Evolutionary conservation across 1,140 invertebrate species (phyloP).

Genomic region (Calephelis nemesis): DNA sequence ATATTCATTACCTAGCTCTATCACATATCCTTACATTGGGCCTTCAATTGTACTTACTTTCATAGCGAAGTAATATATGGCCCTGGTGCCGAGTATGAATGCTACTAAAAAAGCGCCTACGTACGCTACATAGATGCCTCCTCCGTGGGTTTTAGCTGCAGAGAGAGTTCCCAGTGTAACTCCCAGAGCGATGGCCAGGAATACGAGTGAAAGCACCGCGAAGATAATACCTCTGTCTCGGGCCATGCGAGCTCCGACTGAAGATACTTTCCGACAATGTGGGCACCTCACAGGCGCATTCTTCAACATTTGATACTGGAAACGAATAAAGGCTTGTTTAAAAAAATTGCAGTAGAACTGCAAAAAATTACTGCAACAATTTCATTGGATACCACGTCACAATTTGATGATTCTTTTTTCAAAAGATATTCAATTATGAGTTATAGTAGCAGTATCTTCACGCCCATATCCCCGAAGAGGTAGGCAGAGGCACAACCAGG

Average conservation of each 20-base stretch:
- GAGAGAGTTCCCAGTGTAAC: constrained; percentile 84
- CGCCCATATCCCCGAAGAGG: neutral
- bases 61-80: constrained; percentile 93
- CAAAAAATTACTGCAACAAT: too few relatives aligned
- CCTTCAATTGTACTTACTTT: constrained; percentile 93
- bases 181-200: constrained; percentile 87
- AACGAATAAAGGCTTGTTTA: constrained; percentile 53
- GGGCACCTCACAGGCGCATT: constrained; percentile 97
- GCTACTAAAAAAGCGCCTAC: constrained; percentile 89
- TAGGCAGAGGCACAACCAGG: too few relatives aligned
- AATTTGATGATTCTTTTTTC: too few relatives aligned
- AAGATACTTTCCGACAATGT: constrained; percentile 96
- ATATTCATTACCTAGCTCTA: constrained; percentile 60
- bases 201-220: constrained; percentile 87
- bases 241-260: constrained; percentile 92
- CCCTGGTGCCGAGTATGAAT: constrained; percentile 86
- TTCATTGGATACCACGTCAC: too few relatives aligned
- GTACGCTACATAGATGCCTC: constrained; percentile 91
- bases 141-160: constrained; percentile 82
- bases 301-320: constrained; percentile 94
- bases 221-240: constrained; percentile 89
- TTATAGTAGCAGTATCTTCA: neutral
- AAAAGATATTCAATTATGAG: too few relatives aligned
- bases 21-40: constrained; percentile 82
- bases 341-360: too few relatives aligned